phyloP scores from a whole-genome alignment of 1,140 invertebrate genomes.

The Bombus pyrosoma region DNA sequence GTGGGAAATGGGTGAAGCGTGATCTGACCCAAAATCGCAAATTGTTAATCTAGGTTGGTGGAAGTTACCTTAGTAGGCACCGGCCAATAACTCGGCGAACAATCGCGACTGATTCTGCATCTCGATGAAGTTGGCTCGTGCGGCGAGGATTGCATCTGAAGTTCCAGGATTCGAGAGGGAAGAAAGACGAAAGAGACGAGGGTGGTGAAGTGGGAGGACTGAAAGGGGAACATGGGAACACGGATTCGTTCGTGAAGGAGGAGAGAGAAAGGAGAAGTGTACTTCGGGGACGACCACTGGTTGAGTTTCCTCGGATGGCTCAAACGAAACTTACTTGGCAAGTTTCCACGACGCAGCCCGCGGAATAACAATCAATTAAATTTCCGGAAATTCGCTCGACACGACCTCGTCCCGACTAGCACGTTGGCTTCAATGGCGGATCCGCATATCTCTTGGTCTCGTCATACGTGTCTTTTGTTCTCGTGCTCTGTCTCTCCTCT shows the following conservation, averaged over 20 bases:
- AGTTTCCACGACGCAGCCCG: constrained; percentile 46
- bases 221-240: not conserved
- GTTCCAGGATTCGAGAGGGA: not conserved
- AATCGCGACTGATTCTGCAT: constrained; percentile 61
- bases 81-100: constrained; percentile 54
- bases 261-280: not conserved
- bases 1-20: not conserved
- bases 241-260: constrained; percentile 23
- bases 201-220: not conserved
- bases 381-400: constrained; percentile 50
- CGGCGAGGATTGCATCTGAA: constrained; percentile 19
- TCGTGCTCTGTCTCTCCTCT: not conserved
- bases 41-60: constrained; percentile 39
- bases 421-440: not conserved
- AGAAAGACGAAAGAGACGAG: constrained; percentile 2
- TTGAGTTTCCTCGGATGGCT: constrained; percentile 54
- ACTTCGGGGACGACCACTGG: constrained; percentile 55
- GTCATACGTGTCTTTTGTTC: not conserved
- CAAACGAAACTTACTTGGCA: constrained; percentile 61
- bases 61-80: not conserved
- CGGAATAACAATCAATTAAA: constrained; percentile 70
- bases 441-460: not conserved
- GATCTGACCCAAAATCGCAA: constrained; percentile 42
- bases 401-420: not conserved
- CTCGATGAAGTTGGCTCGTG: constrained; percentile 53